These are phyloP conservation scores for Malacosoma neustria DNA, from an alignment of 2,888 invertebrate genomes.

Conservation along the genomic window DNA sequence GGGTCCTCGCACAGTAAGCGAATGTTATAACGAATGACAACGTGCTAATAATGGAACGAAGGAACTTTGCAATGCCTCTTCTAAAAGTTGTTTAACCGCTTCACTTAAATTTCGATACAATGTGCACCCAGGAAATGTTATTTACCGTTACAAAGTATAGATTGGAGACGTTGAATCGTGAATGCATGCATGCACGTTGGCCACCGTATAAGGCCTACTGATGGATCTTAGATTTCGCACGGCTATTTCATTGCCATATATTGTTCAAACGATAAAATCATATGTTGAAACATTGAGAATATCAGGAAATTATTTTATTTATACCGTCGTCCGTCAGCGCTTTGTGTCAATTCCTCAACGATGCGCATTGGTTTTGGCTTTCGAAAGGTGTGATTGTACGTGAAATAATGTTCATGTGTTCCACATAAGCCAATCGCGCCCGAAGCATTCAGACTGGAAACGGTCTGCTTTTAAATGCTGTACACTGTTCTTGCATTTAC, in stretches of 20 bases:
- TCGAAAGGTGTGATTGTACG: neutral
- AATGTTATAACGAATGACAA: too few relatives aligned
- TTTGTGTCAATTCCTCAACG: too few relatives aligned
- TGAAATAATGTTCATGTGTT: slow-evolving; percentile 1
- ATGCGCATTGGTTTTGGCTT: neutral
- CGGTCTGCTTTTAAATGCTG: neutral
- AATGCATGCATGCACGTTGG: slow-evolving; percentile 9
- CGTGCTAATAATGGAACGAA: too few relatives aligned
- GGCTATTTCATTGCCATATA: slow-evolving; percentile 26
- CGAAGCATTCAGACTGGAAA: slow-evolving; percentile 3
- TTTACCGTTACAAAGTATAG: neutral
- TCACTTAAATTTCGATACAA: neutral
- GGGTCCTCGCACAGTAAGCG: too few relatives aligned
- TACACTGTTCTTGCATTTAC: neutral
- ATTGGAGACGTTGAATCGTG: slow-evolving; percentile 1
- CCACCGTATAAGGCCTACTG: slow-evolving; percentile 22
- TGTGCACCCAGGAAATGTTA: neutral
- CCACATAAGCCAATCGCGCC: slow-evolving; percentile 1
- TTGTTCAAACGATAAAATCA: slow-evolving; percentile 17
- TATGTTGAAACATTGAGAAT: neutral
- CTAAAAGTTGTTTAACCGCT: too few relatives aligned
- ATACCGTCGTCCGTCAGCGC: too few relatives aligned
- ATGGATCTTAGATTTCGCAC: slow-evolving; percentile 31
- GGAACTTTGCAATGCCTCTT: too few relatives aligned
- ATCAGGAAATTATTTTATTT: too few relatives aligned